A percentile compares a stretch with the other conserved stretches of the same genome.
Conservation (phyloP, 2,888 invertebrate species). For the Azorinus chamasolen region DNA sequence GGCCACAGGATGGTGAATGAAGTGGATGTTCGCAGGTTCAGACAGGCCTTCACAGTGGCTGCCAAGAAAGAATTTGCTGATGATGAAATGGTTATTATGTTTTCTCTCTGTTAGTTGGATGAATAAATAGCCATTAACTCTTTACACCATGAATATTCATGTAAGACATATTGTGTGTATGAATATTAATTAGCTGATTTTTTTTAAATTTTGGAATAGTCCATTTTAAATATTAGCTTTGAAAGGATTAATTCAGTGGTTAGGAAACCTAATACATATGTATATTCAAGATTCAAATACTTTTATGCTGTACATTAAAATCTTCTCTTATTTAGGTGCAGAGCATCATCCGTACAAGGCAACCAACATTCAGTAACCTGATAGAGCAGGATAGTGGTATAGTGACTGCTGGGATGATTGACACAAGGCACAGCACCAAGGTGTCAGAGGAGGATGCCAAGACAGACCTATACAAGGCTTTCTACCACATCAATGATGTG, state of each 20-base stretch:
- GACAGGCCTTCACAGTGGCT: conserved; percentile 83
- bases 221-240: too few relatives aligned
- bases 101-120: too few relatives aligned
- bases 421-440: conserved; percentile 74
- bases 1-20: conserved; percentile 85
- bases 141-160: too few relatives aligned
- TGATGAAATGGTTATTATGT: conserved; percentile 80
- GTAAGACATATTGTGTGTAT: too few relatives aligned
- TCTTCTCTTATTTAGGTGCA: conserved; percentile 69
- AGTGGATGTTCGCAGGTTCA: conserved; percentile 84
- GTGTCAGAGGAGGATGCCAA: conserved; percentile 81
- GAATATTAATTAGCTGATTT: too few relatives aligned
- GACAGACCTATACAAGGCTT: conserved; percentile 82
- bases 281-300: too few relatives aligned
- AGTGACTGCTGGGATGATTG: conserved; percentile 84
- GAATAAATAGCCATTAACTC: too few relatives aligned
- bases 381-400: conserved; percentile 85
- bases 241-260: too few relatives aligned
- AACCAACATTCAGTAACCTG: conserved; percentile 84
- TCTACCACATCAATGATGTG: conserved; percentile 68
- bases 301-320: background rate
- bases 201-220: too few relatives aligned
- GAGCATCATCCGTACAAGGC: conserved; percentile 75
- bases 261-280: too few relatives aligned
- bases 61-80: conserved; percentile 85